These are phyloP conservation scores for Galeopterus variegatus DNA, from an alignment of 2,113 vertebrate species.

Conservation along the genomic window DNA sequence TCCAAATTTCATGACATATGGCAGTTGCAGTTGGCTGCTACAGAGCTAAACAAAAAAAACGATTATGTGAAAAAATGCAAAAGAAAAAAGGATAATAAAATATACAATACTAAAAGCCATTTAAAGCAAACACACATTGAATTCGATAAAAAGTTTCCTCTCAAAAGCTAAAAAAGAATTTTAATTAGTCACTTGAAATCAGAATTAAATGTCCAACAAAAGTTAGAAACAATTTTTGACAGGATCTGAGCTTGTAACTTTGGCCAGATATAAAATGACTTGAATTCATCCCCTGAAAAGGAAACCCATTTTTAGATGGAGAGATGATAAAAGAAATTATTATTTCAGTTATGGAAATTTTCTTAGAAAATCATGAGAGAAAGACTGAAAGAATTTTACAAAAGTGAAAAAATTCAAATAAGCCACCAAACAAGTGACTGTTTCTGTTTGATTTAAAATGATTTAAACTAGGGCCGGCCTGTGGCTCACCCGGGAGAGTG, in stretches of 20 bases:
- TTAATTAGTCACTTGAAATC: background rate
- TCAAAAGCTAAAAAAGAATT: conserved; percentile 1
- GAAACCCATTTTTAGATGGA: background rate
- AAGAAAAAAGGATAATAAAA: background rate
- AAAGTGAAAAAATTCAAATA: background rate
- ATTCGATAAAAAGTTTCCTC: conserved; percentile 1
- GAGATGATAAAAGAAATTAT: background rate
- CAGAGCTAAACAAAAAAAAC: background rate
- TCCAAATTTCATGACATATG: background rate
- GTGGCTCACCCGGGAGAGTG: too few relatives aligned
- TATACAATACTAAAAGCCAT: background rate
- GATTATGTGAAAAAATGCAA: background rate
- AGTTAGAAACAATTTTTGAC: background rate
- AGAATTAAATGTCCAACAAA: background rate
- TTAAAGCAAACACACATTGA: background rate
- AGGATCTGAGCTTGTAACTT: background rate
- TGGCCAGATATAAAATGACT: background rate
- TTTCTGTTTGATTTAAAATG: too few relatives aligned
- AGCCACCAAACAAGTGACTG: background rate
- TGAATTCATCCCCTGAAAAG: background rate
- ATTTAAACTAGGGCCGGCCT: too few relatives aligned
- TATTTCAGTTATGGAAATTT: background rate
- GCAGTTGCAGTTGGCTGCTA: background rate
- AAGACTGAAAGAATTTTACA: conserved; percentile 39
- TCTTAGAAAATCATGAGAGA: conserved; percentile 37